Evolutionary conservation across 2,113 vertebrate genomes (phyloP), one percentile per base, ranked within the genome.

Genomic region (Saguinus imperator): DNA sequence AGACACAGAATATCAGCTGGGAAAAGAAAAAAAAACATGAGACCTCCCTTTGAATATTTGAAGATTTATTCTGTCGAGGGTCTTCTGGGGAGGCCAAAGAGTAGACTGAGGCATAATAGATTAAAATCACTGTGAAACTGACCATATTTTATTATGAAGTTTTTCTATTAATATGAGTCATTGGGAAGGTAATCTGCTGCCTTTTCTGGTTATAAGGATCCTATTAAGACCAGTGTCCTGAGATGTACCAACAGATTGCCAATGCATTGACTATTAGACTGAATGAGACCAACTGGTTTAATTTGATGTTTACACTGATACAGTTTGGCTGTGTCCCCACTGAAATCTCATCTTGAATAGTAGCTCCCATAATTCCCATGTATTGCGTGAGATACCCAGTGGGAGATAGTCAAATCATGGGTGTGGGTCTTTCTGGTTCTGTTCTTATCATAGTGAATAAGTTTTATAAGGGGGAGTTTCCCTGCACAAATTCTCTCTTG

Each of bases 1-100:
- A 79, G 48, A 1, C 1, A 57, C 2, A 72, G 1, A 3, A 16
- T 84, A 29, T 0, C 8, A 88, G 3, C 0, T 21, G 2, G 16
- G 29, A 35, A 86, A 73, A 94, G 45, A 61, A 75, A 58, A 61
- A 75, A 52, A 52, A 35, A 70, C 3, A 9, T 3, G 20, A 48
- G 8, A 25, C 2, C 27, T 48, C 68, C 27, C 32, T 85, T 85
- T 10, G 13, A 64, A 43, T 52, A 89, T 72, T 13, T 87, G 48
- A 79, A 92, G 37, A 87, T 9, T 5, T 96, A 3, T 68, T 79
- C 5, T 83, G 1, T 40, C 7, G 9, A 43, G 1, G 3, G 1
- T 35, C 6, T 75, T 89, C 77, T 45, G 66, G 20, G 89, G 83
- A 0, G 4, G 16, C 1, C 5, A 45, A 87, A 76, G 6, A 52